Conservation (phyloP, 2,797 vertebrate genomes). For the Dallia pectoralis region DNA sequence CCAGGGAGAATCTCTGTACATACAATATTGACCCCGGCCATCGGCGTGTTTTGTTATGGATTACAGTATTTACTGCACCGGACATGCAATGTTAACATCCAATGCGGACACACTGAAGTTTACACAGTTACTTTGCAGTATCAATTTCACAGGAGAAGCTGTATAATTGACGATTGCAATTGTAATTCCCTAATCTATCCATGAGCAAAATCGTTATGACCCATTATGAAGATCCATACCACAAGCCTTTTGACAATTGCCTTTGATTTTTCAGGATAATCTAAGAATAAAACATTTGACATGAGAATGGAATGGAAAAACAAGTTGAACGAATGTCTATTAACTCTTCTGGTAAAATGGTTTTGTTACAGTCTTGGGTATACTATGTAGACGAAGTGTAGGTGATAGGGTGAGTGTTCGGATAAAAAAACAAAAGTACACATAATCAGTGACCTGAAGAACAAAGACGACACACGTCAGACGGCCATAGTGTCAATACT, state of each 20-base stretch:
- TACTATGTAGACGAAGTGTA: neutral
- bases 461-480: conserved; percentile 30
- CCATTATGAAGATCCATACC: conserved; percentile 11
- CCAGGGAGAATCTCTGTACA: conserved; percentile 55
- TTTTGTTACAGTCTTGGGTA: neutral
- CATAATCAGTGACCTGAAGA: conserved; percentile 46
- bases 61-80: conserved; percentile 41
- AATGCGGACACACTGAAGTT: conserved; percentile 37
- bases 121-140: conserved; percentile 36
- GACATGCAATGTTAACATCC: conserved; percentile 53
- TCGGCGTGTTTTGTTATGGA: conserved; percentile 40
- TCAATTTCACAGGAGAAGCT: conserved; percentile 21
- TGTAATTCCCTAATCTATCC: conserved; percentile 13
- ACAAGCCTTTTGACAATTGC: conserved; percentile 13
- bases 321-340: neutral
- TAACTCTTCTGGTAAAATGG: conserved; percentile 9
- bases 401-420: neutral
- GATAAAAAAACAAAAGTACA: neutral
- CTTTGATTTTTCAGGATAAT: neutral
- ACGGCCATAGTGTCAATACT: neutral
- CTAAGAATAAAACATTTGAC: neutral
- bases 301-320: neutral
- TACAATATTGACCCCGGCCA: conserved; percentile 21
- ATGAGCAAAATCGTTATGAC: conserved; percentile 17
- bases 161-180: conserved; percentile 6